Conservation (phyloP, 2,888 invertebrate genomes). For the Rosalia funebris region DNA sequence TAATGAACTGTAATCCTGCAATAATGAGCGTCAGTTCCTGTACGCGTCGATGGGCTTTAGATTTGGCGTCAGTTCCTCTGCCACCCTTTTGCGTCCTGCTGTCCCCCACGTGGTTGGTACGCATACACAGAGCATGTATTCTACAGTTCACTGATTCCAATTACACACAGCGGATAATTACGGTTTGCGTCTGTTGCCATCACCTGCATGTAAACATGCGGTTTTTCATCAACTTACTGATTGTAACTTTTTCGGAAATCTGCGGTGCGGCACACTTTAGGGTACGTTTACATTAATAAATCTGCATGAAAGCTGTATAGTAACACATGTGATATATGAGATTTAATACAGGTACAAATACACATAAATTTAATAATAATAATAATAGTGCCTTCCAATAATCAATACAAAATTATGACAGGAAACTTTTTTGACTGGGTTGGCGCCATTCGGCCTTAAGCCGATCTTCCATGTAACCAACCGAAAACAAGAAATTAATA, state of each 20-base stretch:
- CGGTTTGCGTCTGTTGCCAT: slow-evolving; percentile 39
- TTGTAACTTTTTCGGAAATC: slow-evolving; percentile 19
- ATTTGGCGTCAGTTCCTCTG: slow-evolving; percentile 41
- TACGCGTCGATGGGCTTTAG: slow-evolving; percentile 52
- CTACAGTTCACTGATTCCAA: slow-evolving; percentile 43
- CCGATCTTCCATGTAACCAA: no score
- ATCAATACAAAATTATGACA: no score
- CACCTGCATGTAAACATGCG: slow-evolving; percentile 36
- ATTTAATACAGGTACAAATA: no score
- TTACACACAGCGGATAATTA: slow-evolving; percentile 47
- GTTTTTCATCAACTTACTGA: slow-evolving; percentile 21
- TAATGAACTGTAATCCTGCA: slow-evolving; percentile 62
- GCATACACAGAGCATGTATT: slow-evolving; percentile 29
- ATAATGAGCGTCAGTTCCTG: slow-evolving; percentile 58
- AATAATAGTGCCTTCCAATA: no score
- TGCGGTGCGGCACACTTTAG: no score
- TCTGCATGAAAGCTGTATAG: no score
- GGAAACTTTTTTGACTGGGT: no score
- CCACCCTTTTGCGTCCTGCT: slow-evolving; percentile 20
- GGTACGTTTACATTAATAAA: no score
- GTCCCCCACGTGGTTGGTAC: slow-evolving; percentile 20
- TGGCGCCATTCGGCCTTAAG: no score
- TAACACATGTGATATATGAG: no score
- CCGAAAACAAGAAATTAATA: no score
- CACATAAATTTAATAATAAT: no score